phyloP scores from a whole-genome alignment of 2,888 invertebrate genomes.

The Fissipunctia ypsillon region DNA sequence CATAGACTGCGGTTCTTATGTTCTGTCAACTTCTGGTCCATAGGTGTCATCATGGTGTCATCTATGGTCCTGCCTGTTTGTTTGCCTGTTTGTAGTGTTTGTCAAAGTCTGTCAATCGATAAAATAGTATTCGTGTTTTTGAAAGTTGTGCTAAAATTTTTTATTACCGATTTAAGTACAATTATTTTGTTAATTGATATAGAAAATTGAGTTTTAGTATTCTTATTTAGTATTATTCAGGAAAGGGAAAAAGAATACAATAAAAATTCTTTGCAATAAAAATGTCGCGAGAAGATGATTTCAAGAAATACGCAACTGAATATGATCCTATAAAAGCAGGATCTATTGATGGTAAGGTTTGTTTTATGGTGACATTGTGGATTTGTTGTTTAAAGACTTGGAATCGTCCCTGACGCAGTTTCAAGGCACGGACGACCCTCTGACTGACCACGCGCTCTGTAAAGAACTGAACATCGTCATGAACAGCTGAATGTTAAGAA shows the following conservation, averaged over 20 bases:
- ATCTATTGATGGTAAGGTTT: conserved; percentile 93
- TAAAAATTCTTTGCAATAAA: neutral
- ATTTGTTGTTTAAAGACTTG: neutral
- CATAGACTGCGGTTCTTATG: no score
- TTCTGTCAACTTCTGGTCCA: no score
- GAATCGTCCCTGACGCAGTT: neutral
- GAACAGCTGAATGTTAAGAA: neutral
- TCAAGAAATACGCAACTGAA: conserved; percentile 82
- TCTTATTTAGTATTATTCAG: no score
- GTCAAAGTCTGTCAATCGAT: no score
- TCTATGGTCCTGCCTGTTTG: no score
- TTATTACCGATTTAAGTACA: no score
- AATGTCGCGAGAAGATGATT: conserved; percentile 73
- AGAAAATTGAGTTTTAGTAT: no score
- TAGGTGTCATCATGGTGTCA: no score
- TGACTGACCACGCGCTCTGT: neutral
- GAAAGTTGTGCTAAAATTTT: no score
- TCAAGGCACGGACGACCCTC: neutral
- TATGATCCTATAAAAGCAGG: conserved; percentile 96
- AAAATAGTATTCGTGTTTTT: no score
- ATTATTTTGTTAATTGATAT: no score
- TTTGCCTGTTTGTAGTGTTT: no score
- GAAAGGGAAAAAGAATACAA: neutral
- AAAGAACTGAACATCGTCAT: neutral
- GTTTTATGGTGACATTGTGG: neutral